These are phyloP conservation scores for Melanotus villosus DNA, from an alignment of 2,888 invertebrate genomes.

Conservation along the genomic window DNA sequence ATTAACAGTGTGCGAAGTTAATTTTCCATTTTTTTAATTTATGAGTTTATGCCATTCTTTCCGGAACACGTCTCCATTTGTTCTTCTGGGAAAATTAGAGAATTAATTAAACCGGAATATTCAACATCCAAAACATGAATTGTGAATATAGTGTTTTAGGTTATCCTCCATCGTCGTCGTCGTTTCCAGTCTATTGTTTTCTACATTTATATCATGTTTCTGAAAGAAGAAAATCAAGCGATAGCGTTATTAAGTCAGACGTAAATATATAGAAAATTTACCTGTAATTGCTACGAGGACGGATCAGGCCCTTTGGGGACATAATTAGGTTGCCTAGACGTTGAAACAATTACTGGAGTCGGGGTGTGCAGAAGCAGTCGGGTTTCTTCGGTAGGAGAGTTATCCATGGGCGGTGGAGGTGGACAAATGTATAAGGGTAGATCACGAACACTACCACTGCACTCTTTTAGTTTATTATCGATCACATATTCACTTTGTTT, in stretches of 20 bases:
- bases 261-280: constrained; percentile 41
- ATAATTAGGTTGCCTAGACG: constrained; percentile 61
- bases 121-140: constrained; percentile 40
- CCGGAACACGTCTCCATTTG: neutral
- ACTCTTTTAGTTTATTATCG: constrained; percentile 64
- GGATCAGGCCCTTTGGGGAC: constrained; percentile 62
- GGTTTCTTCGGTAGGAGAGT: constrained; percentile 71
- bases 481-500: constrained; percentile 57
- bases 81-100: neutral
- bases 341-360: constrained; percentile 45
- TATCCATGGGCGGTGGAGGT: constrained; percentile 70
- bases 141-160: constrained; percentile 32
- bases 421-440: constrained; percentile 70
- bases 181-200: constrained; percentile 34
- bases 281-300: constrained; percentile 69
- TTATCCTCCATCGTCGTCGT: constrained; percentile 32
- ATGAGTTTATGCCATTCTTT: constrained; percentile 5
- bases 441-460: constrained; percentile 59
- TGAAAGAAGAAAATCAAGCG: constrained; percentile 5
- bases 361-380: constrained; percentile 66
- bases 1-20: constrained; percentile 35
- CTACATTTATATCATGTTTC: constrained; percentile 36
- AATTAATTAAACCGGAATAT: constrained; percentile 1
- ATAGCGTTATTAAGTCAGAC: too few relatives aligned
- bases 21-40: constrained; percentile 5